Base-by-base conservation (phyloP, 2,888 invertebrate species). In the Tiphia femorata region DNA sequence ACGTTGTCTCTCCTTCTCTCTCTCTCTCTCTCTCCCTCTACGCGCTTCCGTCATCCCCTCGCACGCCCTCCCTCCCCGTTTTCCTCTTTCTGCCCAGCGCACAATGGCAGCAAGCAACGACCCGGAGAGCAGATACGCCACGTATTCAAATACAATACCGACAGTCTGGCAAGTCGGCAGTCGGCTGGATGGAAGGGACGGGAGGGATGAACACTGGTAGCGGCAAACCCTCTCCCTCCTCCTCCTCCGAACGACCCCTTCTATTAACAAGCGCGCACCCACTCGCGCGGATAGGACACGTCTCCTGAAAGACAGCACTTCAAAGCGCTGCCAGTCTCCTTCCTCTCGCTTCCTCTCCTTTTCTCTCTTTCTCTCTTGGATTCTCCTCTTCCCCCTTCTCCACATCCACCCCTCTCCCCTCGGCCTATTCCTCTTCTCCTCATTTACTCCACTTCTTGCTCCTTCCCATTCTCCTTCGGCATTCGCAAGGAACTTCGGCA, bases 61-160 rank as follows among this genome's bases (percentile, higher is more conserved):
- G 16, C 27, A 37, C 17, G 2, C 21, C 41, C 21, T 41, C 14
- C 4, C 37, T 17, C 29, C 29, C 7, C 12, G 12, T 29, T 29
- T 21, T 21, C 41, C 19, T 43, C n/a, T n/a, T n/a, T n/a, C n/a
- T n/a, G n/a, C n/a, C n/a, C n/a, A n/a, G 52, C 55, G 61, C 48
- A 62, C 67, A 64, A 72, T 73, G 61, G 49, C 56, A 58, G 50
- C 60, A 42, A 55, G 61, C 61, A 57, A 66, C 67, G 58, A 58
- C 48, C 43, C 62, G 56, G 55, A 64, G 67, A 62, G 72, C 67
- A 78, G 78, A 80, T 81, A 80, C 74, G 76, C 76, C 80, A 78
- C 79, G 81, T 79, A 80, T 81, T 81, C 79, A 76, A 77, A 79
- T 75, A 78, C 79, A 77, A 77, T 78, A 73, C 75, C 73, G 70